Conservation (phyloP, 2,113 vertebrate genomes). For the Alligator mississippiensis region DNA sequence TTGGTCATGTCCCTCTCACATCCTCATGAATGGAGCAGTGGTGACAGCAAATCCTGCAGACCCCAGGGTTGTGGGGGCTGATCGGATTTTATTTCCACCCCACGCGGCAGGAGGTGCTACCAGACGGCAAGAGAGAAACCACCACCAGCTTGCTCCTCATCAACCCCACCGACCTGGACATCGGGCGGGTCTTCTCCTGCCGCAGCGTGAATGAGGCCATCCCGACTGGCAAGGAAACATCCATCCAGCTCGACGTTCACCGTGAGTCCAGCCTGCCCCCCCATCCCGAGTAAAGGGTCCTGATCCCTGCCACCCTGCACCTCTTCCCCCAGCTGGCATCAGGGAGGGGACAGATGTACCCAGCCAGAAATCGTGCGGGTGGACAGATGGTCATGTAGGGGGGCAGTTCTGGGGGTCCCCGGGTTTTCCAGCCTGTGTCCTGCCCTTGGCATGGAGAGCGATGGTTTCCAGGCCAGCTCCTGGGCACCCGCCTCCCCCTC, state of each 20-base stretch:
- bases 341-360: too few relatives aligned
- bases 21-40: too few relatives aligned
- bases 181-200: conserved; percentile 88
- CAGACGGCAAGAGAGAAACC: conserved; percentile 91
- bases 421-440: too few relatives aligned
- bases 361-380: background rate
- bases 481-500: too few relatives aligned
- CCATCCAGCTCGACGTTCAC: conserved; percentile 91
- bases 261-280: conserved; percentile 78
- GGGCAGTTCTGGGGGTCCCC: background rate
- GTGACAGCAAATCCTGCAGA: too few relatives aligned
- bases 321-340: background rate
- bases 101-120: conserved; percentile 83
- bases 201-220: conserved; percentile 88
- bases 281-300: too few relatives aligned
- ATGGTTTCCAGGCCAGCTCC: too few relatives aligned
- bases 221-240: conserved; percentile 87
- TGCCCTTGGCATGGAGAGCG: too few relatives aligned
- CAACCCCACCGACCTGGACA: conserved; percentile 89
- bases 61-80: too few relatives aligned
- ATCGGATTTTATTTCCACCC: background rate
- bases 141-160: conserved; percentile 90
- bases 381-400: background rate
- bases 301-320: too few relatives aligned
- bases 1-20: background rate